These are phyloP conservation scores for Hemitrygon akajei DNA, from an alignment of 2,797 vertebrate genomes.

Conservation along the genomic window DNA sequence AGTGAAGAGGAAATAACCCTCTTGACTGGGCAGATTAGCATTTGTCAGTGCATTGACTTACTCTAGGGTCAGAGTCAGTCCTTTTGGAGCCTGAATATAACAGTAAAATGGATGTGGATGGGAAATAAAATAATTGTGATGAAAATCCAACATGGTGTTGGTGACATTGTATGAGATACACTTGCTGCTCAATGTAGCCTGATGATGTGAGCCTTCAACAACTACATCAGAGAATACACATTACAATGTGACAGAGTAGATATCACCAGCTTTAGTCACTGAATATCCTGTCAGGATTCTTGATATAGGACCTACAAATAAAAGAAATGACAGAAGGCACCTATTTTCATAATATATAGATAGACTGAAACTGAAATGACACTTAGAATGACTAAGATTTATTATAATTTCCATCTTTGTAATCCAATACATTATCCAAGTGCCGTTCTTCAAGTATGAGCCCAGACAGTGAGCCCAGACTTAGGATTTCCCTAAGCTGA, in stretches of 20 bases:
- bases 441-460: background rate
- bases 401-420: background rate
- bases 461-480: background rate
- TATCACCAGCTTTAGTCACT: background rate
- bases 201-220: background rate
- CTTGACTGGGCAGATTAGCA: background rate
- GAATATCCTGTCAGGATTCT: background rate
- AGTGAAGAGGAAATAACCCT: background rate
- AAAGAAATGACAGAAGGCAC: background rate
- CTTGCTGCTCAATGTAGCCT: background rate
- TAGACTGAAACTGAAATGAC: background rate
- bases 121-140: background rate
- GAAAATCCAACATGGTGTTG: background rate
- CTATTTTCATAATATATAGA: conserved; percentile 10
- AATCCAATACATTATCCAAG: background rate
- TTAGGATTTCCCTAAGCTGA: background rate
- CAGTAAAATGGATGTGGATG: background rate
- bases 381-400: background rate
- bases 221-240: background rate
- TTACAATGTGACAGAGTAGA: no score
- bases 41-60: background rate
- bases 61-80: background rate
- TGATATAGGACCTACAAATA: background rate
- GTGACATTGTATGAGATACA: background rate
- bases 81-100: background rate